These are phyloP conservation scores for Moxostoma hubbsi DNA, from an alignment of 2,797 vertebrate genomes.

Conservation along the genomic window DNA sequence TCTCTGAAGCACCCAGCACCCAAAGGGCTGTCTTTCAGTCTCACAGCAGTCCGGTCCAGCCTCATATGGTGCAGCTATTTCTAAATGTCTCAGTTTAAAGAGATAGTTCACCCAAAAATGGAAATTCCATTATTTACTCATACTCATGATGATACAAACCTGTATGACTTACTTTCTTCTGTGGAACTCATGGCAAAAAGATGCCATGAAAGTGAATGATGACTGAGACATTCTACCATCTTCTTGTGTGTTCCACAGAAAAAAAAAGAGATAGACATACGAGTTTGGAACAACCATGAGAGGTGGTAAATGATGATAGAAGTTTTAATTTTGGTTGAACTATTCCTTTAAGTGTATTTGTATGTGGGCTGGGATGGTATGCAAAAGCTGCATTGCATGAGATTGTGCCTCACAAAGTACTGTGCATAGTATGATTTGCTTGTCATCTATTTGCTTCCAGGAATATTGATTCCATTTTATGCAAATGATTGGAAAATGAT, in stretches of 20 bases:
- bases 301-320: no score
- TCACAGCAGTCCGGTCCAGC: constrained; percentile 48
- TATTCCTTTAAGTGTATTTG: constrained; percentile 31
- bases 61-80: constrained; percentile 60
- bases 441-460: constrained; percentile 32
- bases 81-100: constrained; percentile 15
- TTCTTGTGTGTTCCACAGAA: no score
- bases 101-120: no score
- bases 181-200: no score
- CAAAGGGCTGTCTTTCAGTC: constrained; percentile 52
- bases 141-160: no score
- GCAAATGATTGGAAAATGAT: constrained; percentile 46
- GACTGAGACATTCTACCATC: no score
- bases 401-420: constrained; percentile 18
- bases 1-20: constrained; percentile 45
- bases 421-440: constrained; percentile 40
- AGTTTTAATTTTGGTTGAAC: no score
- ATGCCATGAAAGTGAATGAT: no score
- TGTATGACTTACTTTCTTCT: no score
- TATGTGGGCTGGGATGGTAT: constrained; percentile 52
- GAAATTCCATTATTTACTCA: no score
- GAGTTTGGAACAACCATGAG: no score
- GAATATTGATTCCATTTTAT: constrained; percentile 41
- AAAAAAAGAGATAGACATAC: no score
- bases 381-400: constrained; percentile 52